Evolutionary conservation across 2,797 vertebrate species (phyloP).

Genomic region (Takifugu ocellatus): DNA sequence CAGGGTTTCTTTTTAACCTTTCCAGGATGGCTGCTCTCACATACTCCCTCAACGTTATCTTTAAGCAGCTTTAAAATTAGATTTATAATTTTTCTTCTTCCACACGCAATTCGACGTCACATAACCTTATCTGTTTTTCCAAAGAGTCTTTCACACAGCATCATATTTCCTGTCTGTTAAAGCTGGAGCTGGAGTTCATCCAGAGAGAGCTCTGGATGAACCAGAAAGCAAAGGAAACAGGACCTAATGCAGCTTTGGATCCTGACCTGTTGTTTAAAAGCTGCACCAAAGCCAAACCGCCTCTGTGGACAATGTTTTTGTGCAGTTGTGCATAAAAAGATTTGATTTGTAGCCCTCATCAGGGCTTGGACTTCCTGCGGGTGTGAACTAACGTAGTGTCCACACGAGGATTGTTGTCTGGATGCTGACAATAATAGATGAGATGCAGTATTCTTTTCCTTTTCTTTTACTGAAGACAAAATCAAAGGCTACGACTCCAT

Average conservation of each 20-base stretch:
- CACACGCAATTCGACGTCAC: background rate
- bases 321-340: background rate
- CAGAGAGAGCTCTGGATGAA: no score
- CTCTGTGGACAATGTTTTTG: background rate
- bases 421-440: background rate
- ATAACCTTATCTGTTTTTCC: slow-evolving; percentile 8
- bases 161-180: slow-evolving; percentile 2
- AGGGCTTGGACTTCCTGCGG: background rate
- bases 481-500: no score
- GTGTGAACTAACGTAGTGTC: background rate
- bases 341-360: background rate
- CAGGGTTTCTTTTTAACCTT: no score
- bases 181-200: background rate
- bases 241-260: background rate
- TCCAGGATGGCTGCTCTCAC: no score
- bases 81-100: background rate
- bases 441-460: no score
- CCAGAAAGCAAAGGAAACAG: background rate
- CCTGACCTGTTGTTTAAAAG: slow-evolving; percentile 1
- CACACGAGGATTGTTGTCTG: background rate
- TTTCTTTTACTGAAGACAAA: no score
- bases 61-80: slow-evolving; percentile 2
- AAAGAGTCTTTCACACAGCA: slow-evolving; percentile 6
- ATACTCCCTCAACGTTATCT: slow-evolving; percentile 1
- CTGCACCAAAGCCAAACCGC: slow-evolving; percentile 5